phyloP scores from a whole-genome alignment of 2,888 invertebrate species.

The Volucella bombylans region DNA sequence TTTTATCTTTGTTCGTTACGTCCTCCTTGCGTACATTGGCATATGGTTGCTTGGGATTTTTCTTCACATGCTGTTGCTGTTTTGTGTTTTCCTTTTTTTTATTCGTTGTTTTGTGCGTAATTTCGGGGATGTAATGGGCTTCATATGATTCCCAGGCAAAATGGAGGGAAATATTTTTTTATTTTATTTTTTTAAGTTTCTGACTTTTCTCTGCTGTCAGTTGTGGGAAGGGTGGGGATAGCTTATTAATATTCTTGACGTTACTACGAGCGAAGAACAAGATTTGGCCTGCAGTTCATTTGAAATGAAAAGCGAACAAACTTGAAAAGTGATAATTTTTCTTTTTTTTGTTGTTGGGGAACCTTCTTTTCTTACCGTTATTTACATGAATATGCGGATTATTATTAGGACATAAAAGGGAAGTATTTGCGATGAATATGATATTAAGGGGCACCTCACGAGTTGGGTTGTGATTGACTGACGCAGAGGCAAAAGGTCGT shows the following conservation, averaged over 20 bases:
- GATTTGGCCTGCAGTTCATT: conserved; percentile 58
- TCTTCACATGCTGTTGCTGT: background rate
- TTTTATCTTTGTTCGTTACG: conserved; percentile 11
- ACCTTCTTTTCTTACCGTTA: conserved; percentile 15
- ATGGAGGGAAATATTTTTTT: conserved; percentile 15
- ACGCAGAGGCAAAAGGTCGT: too few relatives aligned
- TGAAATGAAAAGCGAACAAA: conserved; percentile 12
- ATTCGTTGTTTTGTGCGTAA: background rate
- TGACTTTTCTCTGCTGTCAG: conserved; percentile 3
- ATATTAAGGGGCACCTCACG: background rate
- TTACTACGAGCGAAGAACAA: conserved; percentile 51
- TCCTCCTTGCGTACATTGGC: conserved; percentile 8
- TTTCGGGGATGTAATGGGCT: conserved; percentile 36
- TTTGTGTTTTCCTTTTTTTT: conserved; percentile 6
- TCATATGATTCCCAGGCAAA: conserved; percentile 23
- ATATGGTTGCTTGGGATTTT: conserved; percentile 36
- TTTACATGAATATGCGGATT: conserved; percentile 55
- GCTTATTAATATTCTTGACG: conserved; percentile 67
- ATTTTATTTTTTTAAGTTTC: background rate
- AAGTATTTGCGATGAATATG: conserved; percentile 40
- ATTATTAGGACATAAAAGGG: conserved; percentile 55
- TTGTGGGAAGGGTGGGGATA: conserved; percentile 4
- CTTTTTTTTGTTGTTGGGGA: background rate
- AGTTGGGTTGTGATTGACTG: too few relatives aligned
- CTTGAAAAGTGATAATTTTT: conserved; percentile 55